Base-by-base conservation (phyloP, 2,113 vertebrate species). In the Anoplopoma fimbria region DNA sequence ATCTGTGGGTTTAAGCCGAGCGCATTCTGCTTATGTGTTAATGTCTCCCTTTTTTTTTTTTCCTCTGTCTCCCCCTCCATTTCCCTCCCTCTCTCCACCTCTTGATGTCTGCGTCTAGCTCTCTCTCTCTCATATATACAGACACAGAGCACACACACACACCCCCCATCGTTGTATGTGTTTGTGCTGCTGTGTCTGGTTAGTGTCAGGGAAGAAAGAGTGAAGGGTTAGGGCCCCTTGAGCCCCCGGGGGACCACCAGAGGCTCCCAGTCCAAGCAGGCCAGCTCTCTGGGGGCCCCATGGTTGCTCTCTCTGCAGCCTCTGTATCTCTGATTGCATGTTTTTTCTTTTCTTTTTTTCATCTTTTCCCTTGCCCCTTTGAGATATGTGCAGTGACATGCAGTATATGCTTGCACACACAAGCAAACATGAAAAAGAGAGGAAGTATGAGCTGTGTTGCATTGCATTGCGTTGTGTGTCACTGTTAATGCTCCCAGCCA, bases 181-280 rank as follows among this genome's bases (percentile, higher is more conserved):
- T 91, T 89, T 90, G 79, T 76, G 89, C 78, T 89, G 86, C 88
- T 93, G 89, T 88, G 81, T 93, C 91, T 94, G 93, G 89, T 92
- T 93, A 90, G 83, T 85, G 82, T 94, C 91, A 88, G 78, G 60
- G 73, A 87, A 63, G 74, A 88, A 89, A 84, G 87, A 90, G 84
- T 68, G 82, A 89, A 87, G 78, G 91, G 85, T 75, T 71, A 69
- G 79, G 83, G 88, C 88, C 91, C 75, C 86, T 77, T 8, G 42
- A 88, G 69, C 80, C 88, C 83, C 69, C 60, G 36, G 78, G 87
- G 89, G 86, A 88, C 86, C 69, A 58, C 85, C 82, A 89, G 77
- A 87, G 87, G 88, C 90, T 91, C 81, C 86, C 70, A 77, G 70
- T 73, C 61, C 60, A 87, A 75, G 57, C 85, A 77, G 80, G 84